A percentile compares a stretch with the other conserved stretches of the same genome.
phyloP scores from a whole-genome alignment of 2,888 invertebrate species.

The Dorcus hopei region DNA sequence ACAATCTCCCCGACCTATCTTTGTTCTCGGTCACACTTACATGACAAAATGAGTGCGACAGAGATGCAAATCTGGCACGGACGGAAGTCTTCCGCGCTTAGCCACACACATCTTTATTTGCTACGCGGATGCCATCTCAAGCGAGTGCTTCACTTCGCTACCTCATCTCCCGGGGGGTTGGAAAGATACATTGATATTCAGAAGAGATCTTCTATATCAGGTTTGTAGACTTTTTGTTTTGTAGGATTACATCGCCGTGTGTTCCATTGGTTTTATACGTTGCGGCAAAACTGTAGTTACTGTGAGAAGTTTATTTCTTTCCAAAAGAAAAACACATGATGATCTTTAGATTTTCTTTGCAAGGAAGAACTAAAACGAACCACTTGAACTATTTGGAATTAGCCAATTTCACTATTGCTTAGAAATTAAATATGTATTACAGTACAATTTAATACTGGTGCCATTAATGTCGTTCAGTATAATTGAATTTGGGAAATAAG shows the following conservation, averaged over 20 bases:
- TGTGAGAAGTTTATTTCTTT: no score
- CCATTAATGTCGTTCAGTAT: no score
- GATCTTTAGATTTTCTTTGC: no score
- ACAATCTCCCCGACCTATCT: background rate
- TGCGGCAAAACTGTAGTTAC: background rate
- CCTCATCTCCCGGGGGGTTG: slow-evolving; percentile 21
- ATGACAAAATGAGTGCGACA: slow-evolving; percentile 28
- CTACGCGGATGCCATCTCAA: slow-evolving; percentile 31
- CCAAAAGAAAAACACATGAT: no score
- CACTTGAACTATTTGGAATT: no score
- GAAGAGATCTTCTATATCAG: slow-evolving; percentile 20
- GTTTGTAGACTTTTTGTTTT: slow-evolving; percentile 22
- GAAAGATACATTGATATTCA: slow-evolving; percentile 16
- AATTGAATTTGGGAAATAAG: no score
- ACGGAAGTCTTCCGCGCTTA: slow-evolving; percentile 7
- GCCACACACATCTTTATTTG: slow-evolving; percentile 32
- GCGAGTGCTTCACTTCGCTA: slow-evolving; percentile 25
- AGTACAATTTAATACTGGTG: no score
- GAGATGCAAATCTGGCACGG: background rate
- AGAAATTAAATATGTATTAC: no score
- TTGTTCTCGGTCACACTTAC: slow-evolving; percentile 33
- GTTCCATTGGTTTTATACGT: slow-evolving; percentile 16
- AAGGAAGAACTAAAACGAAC: no score
- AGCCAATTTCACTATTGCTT: no score
- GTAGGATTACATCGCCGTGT: slow-evolving; percentile 15